Evolutionary conservation across 2,113 vertebrate species (phyloP), one percentile per base, ranked within the genome.

Genomic region (Ciconia stormi): DNA sequence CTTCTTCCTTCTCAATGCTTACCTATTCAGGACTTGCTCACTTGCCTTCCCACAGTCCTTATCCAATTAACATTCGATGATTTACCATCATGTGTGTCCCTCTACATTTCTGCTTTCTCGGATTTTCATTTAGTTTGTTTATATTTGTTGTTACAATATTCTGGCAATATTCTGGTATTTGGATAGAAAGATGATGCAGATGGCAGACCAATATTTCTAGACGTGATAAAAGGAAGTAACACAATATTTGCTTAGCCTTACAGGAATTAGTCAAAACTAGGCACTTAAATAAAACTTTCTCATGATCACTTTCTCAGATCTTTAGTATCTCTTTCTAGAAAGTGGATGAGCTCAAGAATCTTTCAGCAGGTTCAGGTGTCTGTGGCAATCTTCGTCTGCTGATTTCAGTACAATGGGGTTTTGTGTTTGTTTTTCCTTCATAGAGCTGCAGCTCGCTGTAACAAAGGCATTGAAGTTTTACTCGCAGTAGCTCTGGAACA

Each of bases 381-480:
- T 0, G 1, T 82, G 72, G 67, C 76, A n/a, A 20, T 40, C 15
- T n/a, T n/a, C 49, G 25, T 30, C 36, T 66, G 30, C 40, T 65
- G 34, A 40, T 23, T 32, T 88, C 34, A 47, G 21, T n/a, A 5
- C 59, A 27, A 3, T 18, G 6, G 65, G 50, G 22, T 16, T 62
- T 66, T 32, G 50, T 80, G 46, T 93, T 44, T 96, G 70, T 87
- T 87, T 72, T 18, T 83, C 13, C 70, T 77, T 52, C 47, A 1
- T 34, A 99, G 99, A 96, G 99, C 99, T 73, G 99, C 99, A 36
- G 99, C 99, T 20, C 99, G 99, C 88, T 99, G 99, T 91, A 99
- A 99, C 96, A 99, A 99, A 98, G 99, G 99, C 62, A 98, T 99
- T 27, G 99, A 99, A 82, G 99, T 99, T 34, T 97, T 99, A 44